Evolutionary conservation across 2,888 invertebrate species (phyloP).

Genomic region (Urechis unicinctus): DNA sequence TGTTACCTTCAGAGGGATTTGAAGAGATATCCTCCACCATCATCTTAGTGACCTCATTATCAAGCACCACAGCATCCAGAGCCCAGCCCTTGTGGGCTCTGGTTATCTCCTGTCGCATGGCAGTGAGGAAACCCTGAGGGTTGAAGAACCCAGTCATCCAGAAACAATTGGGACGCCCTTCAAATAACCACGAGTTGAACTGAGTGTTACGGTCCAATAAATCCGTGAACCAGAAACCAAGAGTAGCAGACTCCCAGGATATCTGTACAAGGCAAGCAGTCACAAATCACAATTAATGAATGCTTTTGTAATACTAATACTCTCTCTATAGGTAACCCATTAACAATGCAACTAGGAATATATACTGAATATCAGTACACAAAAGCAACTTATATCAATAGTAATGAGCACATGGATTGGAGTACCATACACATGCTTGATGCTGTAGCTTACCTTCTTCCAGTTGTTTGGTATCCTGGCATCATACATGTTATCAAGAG

Average conservation of each 20-base stretch:
- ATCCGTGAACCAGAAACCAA: constrained; percentile 99
- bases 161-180: constrained; percentile 77
- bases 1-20: constrained; percentile 75
- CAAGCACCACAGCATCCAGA: constrained; percentile 48
- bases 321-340: neutral
- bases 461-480: constrained; percentile 87
- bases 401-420: no score
- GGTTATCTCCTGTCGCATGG: constrained; percentile 52
- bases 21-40: constrained; percentile 59
- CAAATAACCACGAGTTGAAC: constrained; percentile 72
- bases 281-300: neutral
- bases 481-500: constrained; percentile 93
- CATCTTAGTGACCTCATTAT: constrained; percentile 51
- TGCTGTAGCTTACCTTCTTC: constrained; percentile 65
- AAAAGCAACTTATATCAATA: no score
- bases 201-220: constrained; percentile 84
- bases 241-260: constrained; percentile 94
- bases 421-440: neutral
- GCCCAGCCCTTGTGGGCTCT: constrained; percentile 52
- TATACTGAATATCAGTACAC: no score
- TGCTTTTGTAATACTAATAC: neutral
- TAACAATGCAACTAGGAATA: neutral
- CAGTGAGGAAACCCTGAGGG: constrained; percentile 61
- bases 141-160: constrained; percentile 99
- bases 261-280: constrained; percentile 57